A percentile compares a stretch with the other conserved stretches of the same genome.
Conservation (phyloP, 2,113 vertebrate species). For the Panthera leo region DNA sequence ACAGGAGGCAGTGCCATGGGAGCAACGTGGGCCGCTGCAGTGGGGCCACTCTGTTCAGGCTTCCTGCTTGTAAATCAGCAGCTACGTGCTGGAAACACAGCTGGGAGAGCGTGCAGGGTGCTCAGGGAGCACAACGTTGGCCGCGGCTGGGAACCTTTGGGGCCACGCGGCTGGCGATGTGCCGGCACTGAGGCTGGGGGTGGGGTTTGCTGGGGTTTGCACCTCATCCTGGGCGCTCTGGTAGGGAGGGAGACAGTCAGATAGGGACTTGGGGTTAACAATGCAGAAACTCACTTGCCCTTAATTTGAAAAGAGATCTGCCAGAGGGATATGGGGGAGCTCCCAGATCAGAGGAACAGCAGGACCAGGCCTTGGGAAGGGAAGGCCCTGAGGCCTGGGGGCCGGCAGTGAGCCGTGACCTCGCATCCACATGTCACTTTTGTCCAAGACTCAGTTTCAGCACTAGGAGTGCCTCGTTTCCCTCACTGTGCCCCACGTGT, state of each 20-base stretch:
- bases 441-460: neutral
- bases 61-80: neutral
- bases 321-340: neutral
- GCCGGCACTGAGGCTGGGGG: neutral
- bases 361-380: neutral
- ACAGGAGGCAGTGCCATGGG: neutral
- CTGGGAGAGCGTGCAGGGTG: neutral
- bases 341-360: neutral
- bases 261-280: neutral
- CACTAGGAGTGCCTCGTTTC: neutral
- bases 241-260: neutral
- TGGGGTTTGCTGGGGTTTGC: fast-evolving
- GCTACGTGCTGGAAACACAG: fast-evolving
- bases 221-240: neutral
- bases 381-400: fast-evolving
- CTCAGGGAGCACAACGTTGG: neutral
- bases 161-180: fast-evolving
- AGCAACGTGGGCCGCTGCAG: fast-evolving
- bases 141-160: fast-evolving
- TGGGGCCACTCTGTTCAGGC: neutral
- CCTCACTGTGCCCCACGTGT: too few species aligned
- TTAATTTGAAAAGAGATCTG: neutral
- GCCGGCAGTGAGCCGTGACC: neutral
- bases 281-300: neutral
- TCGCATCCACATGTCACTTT: neutral